Conservation (phyloP, 1,140 invertebrate species). For the Lepidurus couesii region DNA sequence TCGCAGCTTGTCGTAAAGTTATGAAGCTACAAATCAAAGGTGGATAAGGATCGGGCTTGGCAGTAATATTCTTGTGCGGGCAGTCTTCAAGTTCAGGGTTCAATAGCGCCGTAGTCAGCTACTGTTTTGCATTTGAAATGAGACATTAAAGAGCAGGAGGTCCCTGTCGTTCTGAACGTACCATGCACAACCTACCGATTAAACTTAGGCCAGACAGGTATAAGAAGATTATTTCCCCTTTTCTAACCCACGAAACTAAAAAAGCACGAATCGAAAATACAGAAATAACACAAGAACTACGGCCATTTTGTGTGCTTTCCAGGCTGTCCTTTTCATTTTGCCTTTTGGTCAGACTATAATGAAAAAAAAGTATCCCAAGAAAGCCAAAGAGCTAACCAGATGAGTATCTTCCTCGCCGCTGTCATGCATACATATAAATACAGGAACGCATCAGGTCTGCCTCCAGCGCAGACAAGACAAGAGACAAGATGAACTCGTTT, state of each 20-base stretch:
- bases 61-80: slow-evolving; percentile 12
- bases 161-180: neutral
- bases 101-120: slow-evolving; percentile 8
- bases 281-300: neutral
- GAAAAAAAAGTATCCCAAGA: neutral
- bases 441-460: neutral
- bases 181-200: neutral
- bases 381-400: neutral
- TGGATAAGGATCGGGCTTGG: neutral
- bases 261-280: neutral
- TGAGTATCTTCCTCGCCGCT: neutral
- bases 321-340: neutral
- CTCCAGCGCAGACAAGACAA: neutral
- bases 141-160: slow-evolving; percentile 11
- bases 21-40: slow-evolving; percentile 14
- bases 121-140: slow-evolving; percentile 22
- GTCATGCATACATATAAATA: neutral
- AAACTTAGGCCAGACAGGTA: slow-evolving; percentile 1
- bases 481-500: slow-evolving; percentile 19
- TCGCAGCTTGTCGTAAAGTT: neutral
- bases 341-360: neutral
- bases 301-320: neutral
- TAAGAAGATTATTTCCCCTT: neutral
- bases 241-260: neutral
- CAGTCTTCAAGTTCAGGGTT: neutral